These are phyloP conservation scores for Carassius gibelio DNA, from an alignment of 2,113 vertebrate species.

Conservation along the genomic window DNA sequence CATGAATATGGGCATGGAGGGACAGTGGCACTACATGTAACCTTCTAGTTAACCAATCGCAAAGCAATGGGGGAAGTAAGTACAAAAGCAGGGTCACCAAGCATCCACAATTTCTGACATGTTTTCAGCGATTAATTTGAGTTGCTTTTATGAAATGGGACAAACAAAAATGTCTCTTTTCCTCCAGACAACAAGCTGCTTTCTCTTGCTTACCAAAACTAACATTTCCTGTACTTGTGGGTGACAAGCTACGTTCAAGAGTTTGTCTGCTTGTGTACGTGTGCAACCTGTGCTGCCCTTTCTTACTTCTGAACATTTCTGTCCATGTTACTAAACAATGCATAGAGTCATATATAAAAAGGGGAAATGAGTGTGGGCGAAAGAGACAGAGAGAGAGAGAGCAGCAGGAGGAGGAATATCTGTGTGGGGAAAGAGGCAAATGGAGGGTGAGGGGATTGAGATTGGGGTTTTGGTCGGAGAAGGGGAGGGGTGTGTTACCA, in stretches of 20 bases:
- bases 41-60: constrained; percentile 92
- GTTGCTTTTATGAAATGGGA: constrained; percentile 71
- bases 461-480: constrained; percentile 48
- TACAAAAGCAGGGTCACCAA: constrained; percentile 74
- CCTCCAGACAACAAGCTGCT: constrained; percentile 67
- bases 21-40: constrained; percentile 99
- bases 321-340: constrained; percentile 85
- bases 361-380: constrained; percentile 25
- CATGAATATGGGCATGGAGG: constrained; percentile 99
- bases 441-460: constrained; percentile 69
- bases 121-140: constrained; percentile 72
- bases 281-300: constrained; percentile 57
- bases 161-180: constrained; percentile 73
- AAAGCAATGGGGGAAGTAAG: constrained; percentile 98
- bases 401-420: constrained; percentile 47
- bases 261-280: not conserved
- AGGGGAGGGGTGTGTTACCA: constrained; percentile 74
- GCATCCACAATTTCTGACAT: constrained; percentile 67
- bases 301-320: constrained; percentile 74
- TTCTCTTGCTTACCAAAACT: constrained; percentile 24
- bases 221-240: constrained; percentile 8
- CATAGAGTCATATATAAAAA: constrained; percentile 73
- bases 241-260: constrained; percentile 21
- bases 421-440: constrained; percentile 63
- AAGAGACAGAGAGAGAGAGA: not conserved